Evolutionary conservation across 2,113 vertebrate species (phyloP), one percentile per base, ranked within the genome.

Genomic region (Malurus melanocephalus): DNA sequence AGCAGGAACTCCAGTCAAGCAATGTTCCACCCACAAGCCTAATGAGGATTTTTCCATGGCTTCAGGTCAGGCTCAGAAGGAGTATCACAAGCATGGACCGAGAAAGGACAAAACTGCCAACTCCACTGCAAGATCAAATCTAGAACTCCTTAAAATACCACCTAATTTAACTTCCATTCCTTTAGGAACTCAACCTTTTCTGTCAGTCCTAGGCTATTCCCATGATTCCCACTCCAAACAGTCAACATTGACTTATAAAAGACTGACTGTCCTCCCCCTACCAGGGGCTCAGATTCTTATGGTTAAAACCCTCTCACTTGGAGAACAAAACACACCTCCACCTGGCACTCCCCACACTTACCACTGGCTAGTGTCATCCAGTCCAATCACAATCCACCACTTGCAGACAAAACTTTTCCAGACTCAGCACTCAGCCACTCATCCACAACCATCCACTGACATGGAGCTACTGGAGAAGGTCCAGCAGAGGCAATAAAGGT

Each of bases 241-340:
- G 8, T 60, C 22, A 10, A 21, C 32, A 45, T 6, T 13, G 28
- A 40, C 14, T 20, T 14, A 27, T 10, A 20, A 66, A 49, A 55
- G 26, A 65, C 0, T 22, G 42, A 59, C 17, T 18, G 45, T 21
- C 17, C 27, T 43, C 18, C 23, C 28, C 28, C 11, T 26, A 22
- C 4, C 11, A 57, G 4, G 22, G 10, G 22, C 26, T 52, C 26
- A n/a, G 15, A 18, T 40, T 83, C 30, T 49, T 64, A 43, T 6
- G 1, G 6, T 23, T 38, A 69, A 74, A 68, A 52, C 7, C 5
- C 16, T 67, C 24, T 46, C n/a, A 59, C 6, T n/a, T 0, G 0
- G 7, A 74, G 13, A 20, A 9, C 3, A 48, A 75, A 49, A 83
- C 14, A 75, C 5, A 27, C 4, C 5, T n/a, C 20, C 9, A 21